Conservation (phyloP, 1,140 invertebrate genomes). For the Lerema accius region DNA sequence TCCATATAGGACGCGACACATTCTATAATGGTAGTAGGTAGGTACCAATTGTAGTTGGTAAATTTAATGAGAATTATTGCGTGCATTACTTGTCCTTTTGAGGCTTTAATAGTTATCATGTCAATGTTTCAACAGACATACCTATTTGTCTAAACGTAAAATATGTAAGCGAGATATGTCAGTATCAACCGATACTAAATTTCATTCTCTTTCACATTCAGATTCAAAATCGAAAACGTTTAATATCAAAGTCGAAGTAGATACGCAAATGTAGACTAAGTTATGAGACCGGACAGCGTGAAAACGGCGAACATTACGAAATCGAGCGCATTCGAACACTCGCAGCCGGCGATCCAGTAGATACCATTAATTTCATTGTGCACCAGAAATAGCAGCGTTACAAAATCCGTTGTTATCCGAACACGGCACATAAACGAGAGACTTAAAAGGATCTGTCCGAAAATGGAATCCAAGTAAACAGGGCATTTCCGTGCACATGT, state of each 20-base stretch:
- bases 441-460: constrained; percentile 63
- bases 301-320: constrained; percentile 48
- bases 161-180: neutral
- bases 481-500: constrained; percentile 57
- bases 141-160: too few relatives aligned
- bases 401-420: constrained; percentile 55
- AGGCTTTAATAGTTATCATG: too few relatives aligned
- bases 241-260: constrained; percentile 37
- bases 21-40: neutral
- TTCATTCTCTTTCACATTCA: constrained; percentile 40
- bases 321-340: constrained; percentile 32
- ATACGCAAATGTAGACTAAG: constrained; percentile 34
- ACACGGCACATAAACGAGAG: constrained; percentile 48
- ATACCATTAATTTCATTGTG: constrained; percentile 49
- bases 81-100: too few relatives aligned
- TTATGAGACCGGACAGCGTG: constrained; percentile 35
- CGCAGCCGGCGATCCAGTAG: constrained; percentile 38
- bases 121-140: neutral
- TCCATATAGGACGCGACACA: constrained; percentile 56
- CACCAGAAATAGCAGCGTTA: constrained; percentile 55
- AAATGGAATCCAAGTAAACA: constrained; percentile 60
- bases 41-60: neutral
- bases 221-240: constrained; percentile 39
- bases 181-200: neutral
- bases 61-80: neutral